phyloP scores from a whole-genome alignment of 2,113 vertebrate genomes.

The Eupsittula cactorum region DNA sequence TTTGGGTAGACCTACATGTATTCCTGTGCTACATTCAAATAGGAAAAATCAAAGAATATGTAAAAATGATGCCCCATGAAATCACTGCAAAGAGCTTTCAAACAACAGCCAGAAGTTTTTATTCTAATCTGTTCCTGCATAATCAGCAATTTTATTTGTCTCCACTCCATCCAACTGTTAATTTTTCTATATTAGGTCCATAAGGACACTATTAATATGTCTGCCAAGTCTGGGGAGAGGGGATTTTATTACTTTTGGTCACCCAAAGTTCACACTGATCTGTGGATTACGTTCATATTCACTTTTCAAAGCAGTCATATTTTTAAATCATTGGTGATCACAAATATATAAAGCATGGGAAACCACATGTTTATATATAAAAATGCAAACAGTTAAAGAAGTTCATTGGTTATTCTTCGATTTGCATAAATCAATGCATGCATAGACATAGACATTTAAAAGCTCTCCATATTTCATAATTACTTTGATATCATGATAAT shows the following conservation, averaged over 20 bases:
- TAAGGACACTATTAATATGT: not conserved
- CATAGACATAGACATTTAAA: not conserved
- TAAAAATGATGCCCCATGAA: not conserved
- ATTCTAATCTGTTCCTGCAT: not conserved
- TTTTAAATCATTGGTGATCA: not conserved
- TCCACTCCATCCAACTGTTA: not conserved
- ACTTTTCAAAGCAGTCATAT: not conserved
- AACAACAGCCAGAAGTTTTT: not conserved
- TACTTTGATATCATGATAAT: not conserved
- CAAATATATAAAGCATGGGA: not conserved
- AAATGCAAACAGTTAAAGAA: not conserved
- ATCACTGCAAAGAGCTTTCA: not conserved
- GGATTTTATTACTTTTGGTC: not conserved
- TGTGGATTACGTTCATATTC: not conserved
- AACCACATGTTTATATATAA: not conserved
- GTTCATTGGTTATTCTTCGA: not conserved
- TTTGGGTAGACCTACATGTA: not conserved
- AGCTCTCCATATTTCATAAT: not conserved
- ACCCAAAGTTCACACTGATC: not conserved
- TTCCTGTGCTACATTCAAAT: not conserved
- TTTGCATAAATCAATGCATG: not conserved
- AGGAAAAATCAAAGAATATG: not conserved
- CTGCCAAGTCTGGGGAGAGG: not conserved
- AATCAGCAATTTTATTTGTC: not conserved
- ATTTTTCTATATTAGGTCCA: not conserved